Conservation (phyloP, 2,888 invertebrate species). For the Cheilosia variabilis region DNA sequence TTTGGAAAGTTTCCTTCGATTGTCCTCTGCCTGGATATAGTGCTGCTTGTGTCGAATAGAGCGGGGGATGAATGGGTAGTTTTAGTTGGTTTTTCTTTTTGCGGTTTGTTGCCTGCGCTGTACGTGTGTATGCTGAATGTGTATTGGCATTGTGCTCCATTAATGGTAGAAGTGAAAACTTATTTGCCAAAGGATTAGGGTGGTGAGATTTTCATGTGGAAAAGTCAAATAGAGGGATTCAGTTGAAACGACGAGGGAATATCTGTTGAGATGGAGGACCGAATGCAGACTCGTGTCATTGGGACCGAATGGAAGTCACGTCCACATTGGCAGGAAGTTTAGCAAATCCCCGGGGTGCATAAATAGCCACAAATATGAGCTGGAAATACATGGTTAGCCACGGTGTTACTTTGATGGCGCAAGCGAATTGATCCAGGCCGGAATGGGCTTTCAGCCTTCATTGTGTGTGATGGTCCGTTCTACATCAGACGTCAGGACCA, state of each 20-base stretch:
- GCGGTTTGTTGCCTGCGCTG: constrained; percentile 12
- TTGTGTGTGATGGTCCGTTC: too few relatives aligned
- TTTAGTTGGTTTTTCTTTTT: constrained; percentile 22
- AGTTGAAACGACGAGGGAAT: constrained; percentile 28
- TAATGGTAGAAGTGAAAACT: constrained; percentile 41
- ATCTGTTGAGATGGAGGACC: constrained; percentile 24
- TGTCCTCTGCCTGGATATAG: background rate
- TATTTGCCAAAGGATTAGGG: constrained; percentile 33
- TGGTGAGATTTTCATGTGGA: constrained; percentile 2
- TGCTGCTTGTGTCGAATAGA: background rate
- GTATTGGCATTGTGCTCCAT: constrained; percentile 20
- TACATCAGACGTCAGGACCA: background rate
- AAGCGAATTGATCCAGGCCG: background rate
- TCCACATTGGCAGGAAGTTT: background rate
- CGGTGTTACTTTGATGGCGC: background rate
- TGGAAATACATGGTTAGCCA: background rate
- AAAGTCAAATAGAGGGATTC: constrained; percentile 42
- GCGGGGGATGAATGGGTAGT: background rate
- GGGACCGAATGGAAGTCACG: background rate
- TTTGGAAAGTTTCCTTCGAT: constrained; percentile 20
- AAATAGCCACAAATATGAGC: background rate
- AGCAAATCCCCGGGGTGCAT: background rate
- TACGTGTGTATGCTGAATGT: background rate
- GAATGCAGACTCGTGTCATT: background rate
- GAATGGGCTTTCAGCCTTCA: too few relatives aligned